These are phyloP conservation scores for Peromyscus aztecus DNA, from an alignment of 2,797 vertebrate species.

Conservation along the genomic window DNA sequence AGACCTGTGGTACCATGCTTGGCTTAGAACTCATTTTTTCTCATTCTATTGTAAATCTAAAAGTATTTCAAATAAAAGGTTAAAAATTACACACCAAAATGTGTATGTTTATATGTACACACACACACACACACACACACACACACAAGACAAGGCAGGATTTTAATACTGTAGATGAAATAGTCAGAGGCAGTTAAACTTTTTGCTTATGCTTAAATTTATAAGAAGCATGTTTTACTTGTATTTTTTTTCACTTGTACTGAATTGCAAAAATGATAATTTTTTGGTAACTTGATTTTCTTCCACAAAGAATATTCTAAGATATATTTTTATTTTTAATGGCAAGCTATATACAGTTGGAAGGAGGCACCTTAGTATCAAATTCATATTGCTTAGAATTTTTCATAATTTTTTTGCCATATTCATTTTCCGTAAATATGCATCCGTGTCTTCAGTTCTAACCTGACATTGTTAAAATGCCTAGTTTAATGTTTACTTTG, in stretches of 20 bases:
- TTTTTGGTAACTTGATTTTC: constrained; percentile 15
- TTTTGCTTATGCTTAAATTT: constrained; percentile 27
- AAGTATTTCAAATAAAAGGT: constrained; percentile 42
- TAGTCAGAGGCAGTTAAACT: background rate
- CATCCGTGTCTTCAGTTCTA: background rate
- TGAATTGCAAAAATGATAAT: background rate
- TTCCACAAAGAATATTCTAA: background rate
- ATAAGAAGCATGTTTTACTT: constrained; percentile 42
- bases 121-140: no score
- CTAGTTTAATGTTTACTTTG: constrained; percentile 7
- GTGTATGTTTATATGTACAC: background rate
- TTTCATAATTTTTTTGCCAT: background rate
- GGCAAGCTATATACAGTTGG: background rate
- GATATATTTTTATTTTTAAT: constrained; percentile 22
- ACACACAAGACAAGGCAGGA: background rate
- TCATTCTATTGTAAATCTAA: constrained; percentile 16
- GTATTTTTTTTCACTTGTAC: background rate
- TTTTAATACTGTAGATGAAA: background rate
- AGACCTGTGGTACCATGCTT: background rate
- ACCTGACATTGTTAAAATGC: background rate
- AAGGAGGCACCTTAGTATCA: background rate
- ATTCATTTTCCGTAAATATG: constrained; percentile 21
- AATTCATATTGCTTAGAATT: background rate
- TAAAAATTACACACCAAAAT: constrained; percentile 32
- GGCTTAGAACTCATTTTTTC: constrained; percentile 24